phyloP scores from a whole-genome alignment of 2,113 vertebrate genomes.

The Chaetura pelagica region DNA sequence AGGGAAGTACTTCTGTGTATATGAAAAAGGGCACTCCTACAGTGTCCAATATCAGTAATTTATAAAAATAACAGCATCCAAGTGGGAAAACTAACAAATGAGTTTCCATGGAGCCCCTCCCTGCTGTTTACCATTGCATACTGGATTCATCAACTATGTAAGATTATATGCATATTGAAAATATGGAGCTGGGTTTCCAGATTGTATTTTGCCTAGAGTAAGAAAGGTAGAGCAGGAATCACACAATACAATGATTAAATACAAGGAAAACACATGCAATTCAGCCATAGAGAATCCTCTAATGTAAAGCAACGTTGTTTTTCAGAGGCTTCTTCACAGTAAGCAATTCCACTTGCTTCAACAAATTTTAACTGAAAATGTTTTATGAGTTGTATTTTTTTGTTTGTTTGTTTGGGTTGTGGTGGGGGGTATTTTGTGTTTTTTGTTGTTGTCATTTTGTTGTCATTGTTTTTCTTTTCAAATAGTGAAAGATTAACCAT shows the following conservation, averaged over 20 bases:
- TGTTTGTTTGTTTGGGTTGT: no score
- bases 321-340: neutral
- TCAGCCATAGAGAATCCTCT: neutral
- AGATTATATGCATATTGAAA: slow-evolving; percentile 66
- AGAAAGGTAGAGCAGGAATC: neutral
- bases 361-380: no score
- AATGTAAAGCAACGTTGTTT: neutral
- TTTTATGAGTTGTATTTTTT: no score
- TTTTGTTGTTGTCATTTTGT: no score
- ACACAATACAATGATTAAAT: neutral
- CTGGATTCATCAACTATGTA: slow-evolving; percentile 57
- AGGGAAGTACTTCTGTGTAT: slow-evolving; percentile 72
- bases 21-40: slow-evolving; percentile 77
- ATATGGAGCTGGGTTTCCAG: slow-evolving; percentile 22
- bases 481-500: neutral
- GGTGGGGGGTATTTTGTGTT: no score
- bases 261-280: neutral
- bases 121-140: slow-evolving; percentile 72
- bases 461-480: neutral
- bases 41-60: slow-evolving; percentile 81
- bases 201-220: neutral
- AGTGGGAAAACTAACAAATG: slow-evolving; percentile 79
- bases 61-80: slow-evolving; percentile 78
- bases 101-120: slow-evolving; percentile 75
- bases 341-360: no score